Percentiles rank a stretch among this genome's conserved stretches.
These are phyloP conservation scores for Agrotis exclamationis DNA, from an alignment of 2,888 invertebrate genomes.

Conservation along the genomic window DNA sequence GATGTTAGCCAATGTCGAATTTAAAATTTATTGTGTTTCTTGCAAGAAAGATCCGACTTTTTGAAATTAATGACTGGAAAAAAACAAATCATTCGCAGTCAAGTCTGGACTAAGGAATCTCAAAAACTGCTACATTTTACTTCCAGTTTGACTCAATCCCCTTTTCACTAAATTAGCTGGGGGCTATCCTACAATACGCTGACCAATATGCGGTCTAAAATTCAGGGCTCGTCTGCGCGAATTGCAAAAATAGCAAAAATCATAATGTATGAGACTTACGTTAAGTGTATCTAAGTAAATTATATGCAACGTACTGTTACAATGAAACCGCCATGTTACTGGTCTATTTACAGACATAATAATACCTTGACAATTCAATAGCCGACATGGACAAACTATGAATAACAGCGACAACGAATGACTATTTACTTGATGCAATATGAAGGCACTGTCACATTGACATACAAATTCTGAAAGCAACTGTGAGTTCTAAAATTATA, in stretches of 20 bases:
- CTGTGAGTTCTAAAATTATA: neutral
- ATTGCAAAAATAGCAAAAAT: no score
- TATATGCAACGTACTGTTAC: constrained; percentile 13
- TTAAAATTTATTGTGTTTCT: constrained; percentile 11
- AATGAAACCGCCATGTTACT: constrained; percentile 30
- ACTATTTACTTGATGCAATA: constrained; percentile 18
- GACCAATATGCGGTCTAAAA: no score
- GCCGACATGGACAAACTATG: neutral
- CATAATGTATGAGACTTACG: no score
- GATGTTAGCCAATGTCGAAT: constrained; percentile 30
- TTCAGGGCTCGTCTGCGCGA: no score
- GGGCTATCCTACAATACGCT: no score
- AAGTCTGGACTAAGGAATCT: no score
- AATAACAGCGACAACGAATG: neutral
- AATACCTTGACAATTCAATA: constrained; percentile 8
- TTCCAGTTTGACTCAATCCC: no score
- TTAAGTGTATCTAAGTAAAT: neutral
- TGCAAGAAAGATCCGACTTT: neutral
- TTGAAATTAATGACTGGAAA: neutral
- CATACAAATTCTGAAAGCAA: constrained; percentile 19
- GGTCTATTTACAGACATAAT: constrained; percentile 37
- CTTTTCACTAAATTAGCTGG: no score
- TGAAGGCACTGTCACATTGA: neutral
- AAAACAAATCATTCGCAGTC: no score
- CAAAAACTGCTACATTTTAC: no score